Evolutionary conservation across 2,797 vertebrate species (phyloP), one percentile per base, ranked within the genome.

Genomic region (Liparis tanakae): DNA sequence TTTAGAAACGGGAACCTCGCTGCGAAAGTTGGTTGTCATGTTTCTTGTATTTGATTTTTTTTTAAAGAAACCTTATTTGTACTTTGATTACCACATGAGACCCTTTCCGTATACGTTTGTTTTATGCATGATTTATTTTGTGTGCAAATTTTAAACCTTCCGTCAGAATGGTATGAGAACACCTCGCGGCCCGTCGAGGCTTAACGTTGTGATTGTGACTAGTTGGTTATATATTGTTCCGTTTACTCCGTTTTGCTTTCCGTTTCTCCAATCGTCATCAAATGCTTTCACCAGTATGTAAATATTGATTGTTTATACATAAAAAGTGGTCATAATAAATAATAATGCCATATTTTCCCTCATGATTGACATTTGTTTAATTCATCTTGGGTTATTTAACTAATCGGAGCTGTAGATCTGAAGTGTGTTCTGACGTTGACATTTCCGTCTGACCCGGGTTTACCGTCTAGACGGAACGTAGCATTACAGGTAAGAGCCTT

Each of bases 401-500:
- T 41, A 7, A 30, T 20, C 33, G 3, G 12, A 55, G 25, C 10
- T 59, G 56, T 2, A 33, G 51, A 82, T 74, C 74, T 53, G 30
- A 48, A 71, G 18, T 3, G 54, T 22, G 56, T 53, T 64, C 44
- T 74, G 60, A 80, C 56, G 76, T 74, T 78, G 85, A 78, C 84
- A 7, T 84, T 85, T 84, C 71, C 57, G 70, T 81, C 81, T 70
- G 57, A 50, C 53, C 18, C 2, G 76, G 85, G 76, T 84, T 80
- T n/a, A 37, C 48, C 9, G 88, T 90, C 88, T 88, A 90, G 80
- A 82, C 70, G 46, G 84, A 80, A 78, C 70, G 71, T 30, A 72
- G 90, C 64, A 89, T 92, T 91, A 93, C 80, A 79, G 81, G 71
- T 92, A 92, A 93, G 90, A 93, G 92, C 80, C 90, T 92, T 93